Base-by-base conservation (phyloP, 2,113 vertebrate species). In the Menura novaehollandiae region DNA sequence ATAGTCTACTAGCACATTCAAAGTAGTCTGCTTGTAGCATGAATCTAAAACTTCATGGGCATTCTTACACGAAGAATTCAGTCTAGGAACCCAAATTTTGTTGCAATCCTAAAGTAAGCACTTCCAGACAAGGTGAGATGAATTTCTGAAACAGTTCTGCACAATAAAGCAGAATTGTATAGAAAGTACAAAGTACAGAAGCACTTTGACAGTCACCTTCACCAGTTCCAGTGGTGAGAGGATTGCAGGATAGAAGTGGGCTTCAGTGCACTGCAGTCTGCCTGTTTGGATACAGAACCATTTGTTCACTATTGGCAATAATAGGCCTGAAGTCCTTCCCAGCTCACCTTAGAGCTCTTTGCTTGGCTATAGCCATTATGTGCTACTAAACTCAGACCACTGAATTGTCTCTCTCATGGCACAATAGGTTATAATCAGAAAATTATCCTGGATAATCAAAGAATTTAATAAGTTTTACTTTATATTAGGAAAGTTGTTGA, bases 181-280 rank as follows among this genome's bases (percentile, higher is more conserved):
- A n/a, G n/a, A n/a, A n/a, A n/a, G n/a, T n/a, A n/a, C n/a, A n/a
- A n/a, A 19, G 20, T 27, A 28, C 27, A 59, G 64, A 41, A 71
- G 13, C 32, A 68, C 16, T 62, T 32, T 21, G 17, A 26, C 24
- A 8, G 7, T 27, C 27, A 22, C 13, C n/a, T 51, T 74, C 49
- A 33, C 10, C 30, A 41, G 6, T 35, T 75, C n/a, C 35, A 64
- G 81, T 43, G 22, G 44, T 8, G 12, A 39, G 11, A 27, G 15
- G 13, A 35, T 0, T 56, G 23, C 28, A 78, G 58, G 26, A 18
- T 0, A 44, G 19, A 2, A 17, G 13, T 3, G 27, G 5, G 13
- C 26, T 46, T 64, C 67, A 28, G 5, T 12, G 44, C 15, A 24
- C 49, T 21, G 14, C 30, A 30, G 33, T 14, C 30, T 55, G 63